Conservation (phyloP, 2,113 vertebrate genomes). For the Sclerurus mexicanus region DNA sequence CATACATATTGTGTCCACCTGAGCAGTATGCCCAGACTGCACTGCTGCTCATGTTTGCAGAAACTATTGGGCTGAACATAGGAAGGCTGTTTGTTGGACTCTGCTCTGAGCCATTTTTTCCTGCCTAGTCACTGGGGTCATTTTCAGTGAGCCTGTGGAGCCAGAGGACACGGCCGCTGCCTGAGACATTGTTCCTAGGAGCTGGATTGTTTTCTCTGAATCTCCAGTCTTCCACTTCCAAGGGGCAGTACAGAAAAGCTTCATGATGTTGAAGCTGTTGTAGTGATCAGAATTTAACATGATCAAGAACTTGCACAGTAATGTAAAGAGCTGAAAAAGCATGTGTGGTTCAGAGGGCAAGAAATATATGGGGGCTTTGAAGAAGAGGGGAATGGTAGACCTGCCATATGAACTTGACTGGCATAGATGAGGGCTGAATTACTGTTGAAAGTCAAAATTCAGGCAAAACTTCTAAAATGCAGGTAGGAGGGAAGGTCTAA, state of each 20-base stretch:
- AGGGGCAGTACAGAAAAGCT: background rate
- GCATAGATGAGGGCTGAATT: background rate
- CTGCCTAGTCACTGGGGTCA: background rate
- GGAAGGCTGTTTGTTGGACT: background rate
- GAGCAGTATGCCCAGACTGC: background rate
- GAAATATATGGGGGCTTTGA: background rate
- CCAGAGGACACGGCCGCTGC: background rate
- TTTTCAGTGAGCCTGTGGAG: background rate
- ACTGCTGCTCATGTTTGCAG: background rate
- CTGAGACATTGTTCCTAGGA: background rate
- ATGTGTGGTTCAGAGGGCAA: background rate
- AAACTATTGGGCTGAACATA: background rate
- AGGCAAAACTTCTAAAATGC: background rate
- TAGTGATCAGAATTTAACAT: background rate
- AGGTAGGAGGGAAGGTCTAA: background rate
- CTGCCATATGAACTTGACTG: background rate
- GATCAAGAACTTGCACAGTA: background rate
- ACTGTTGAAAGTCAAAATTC: background rate
- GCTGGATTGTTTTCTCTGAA: background rate
- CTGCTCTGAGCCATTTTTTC: background rate
- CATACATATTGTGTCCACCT: background rate
- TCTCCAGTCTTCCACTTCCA: background rate
- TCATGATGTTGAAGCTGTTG: background rate
- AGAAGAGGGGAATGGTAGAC: background rate
- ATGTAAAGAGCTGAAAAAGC: background rate